Evolutionary conservation across 2,113 vertebrate species (phyloP), one percentile per base, ranked within the genome.

Genomic region (Falco punctatus): DNA sequence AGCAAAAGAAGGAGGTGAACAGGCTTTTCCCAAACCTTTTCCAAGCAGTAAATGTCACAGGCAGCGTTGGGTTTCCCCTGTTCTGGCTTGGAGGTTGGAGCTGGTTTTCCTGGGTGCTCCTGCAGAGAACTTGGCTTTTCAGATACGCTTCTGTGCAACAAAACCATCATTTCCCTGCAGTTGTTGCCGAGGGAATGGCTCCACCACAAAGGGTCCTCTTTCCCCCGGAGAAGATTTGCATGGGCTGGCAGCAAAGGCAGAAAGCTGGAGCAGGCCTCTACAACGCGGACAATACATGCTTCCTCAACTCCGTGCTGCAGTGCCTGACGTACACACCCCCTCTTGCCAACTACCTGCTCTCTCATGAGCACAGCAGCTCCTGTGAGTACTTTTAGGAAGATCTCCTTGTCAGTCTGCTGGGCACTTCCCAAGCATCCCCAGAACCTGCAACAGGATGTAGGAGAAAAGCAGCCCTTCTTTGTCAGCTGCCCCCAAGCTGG

Each of bases 311-410:
- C 7, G 98, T 98, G 12, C 95, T 99, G 92, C 99, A 99, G 96
- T 99, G 99, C 98, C 95, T 99, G 87, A 99, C 98, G 6, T 99
- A 99, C 96, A 99, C n/a, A n/a, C n/a, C n/a, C n/a, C n/a, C n/a
- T n/a, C n/a, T n/a, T n/a, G n/a, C n/a, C n/a, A n/a, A n/a, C n/a
- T n/a, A n/a, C n/a, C n/a, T n/a, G n/a, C n/a, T n/a, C n/a, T n/a
- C n/a, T n/a, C n/a, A n/a, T n/a, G n/a, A n/a, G n/a, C n/a, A n/a
- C n/a, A n/a, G n/a, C n/a, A n/a, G n/a, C n/a, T n/a, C n/a, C n/a
- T n/a, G n/a, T n/a, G n/a, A n/a, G n/a, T n/a, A n/a, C n/a, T n/a
- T n/a, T n/a, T n/a, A n/a, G n/a, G n/a, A n/a, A n/a, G n/a, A n/a
- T n/a, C n/a, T n/a, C n/a, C n/a, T n/a, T n/a, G n/a, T n/a, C n/a